A percentile compares a stretch with the other conserved stretches of the same genome.
These are phyloP conservation scores for Phymatocera aterrima DNA, from an alignment of 2,888 invertebrate species.

Conservation along the genomic window DNA sequence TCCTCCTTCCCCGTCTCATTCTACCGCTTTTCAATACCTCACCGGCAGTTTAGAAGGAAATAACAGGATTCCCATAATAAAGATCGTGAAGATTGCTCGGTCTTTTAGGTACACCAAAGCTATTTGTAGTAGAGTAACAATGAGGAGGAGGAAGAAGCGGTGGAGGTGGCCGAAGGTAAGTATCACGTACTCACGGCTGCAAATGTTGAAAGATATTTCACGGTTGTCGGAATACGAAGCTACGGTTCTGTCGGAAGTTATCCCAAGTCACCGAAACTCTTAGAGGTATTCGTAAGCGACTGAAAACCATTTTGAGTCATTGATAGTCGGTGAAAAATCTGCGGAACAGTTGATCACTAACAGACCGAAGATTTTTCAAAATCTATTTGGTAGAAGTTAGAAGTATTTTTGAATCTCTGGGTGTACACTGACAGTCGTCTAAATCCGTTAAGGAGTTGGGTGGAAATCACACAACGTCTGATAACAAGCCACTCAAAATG, in stretches of 20 bases:
- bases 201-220: neutral
- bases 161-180: neutral
- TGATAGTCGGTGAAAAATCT: neutral
- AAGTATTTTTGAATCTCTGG: neutral
- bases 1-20: too few species aligned
- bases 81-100: neutral
- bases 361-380: neutral
- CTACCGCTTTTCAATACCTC: neutral
- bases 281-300: neutral
- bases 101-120: too few species aligned
- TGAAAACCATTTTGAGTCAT: neutral
- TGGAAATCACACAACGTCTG: neutral
- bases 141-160: neutral
- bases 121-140: neutral
- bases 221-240: neutral
- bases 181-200: neutral
- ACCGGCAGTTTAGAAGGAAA: neutral
- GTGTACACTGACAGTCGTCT: neutral
- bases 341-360: neutral
- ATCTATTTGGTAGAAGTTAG: neutral
- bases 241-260: neutral
- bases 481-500: neutral
- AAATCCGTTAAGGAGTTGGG: neutral
- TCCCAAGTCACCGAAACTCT: neutral
- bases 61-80: neutral